A percentile compares a stretch with the other conserved stretches of the same genome.
Evolutionary conservation across 2,888 invertebrate species (phyloP).

Genomic region (Horisme vitalbata): DNA sequence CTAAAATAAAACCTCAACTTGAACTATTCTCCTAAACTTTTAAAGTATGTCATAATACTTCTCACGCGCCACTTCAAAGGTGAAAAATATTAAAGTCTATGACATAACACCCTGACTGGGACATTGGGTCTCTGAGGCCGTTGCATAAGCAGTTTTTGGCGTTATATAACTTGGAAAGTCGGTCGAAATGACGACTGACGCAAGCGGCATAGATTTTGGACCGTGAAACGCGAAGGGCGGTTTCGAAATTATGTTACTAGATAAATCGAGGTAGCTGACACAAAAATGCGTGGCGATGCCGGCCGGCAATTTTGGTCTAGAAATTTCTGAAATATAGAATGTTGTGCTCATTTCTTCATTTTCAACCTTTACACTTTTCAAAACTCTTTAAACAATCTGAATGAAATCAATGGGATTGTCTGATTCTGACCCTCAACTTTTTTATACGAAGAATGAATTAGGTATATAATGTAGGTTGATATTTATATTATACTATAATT

Average conservation of each 20-base stretch:
- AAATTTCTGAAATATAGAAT: no score
- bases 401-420: no score
- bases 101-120: constrained; percentile 69
- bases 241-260: constrained; percentile 31
- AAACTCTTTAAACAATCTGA: no score
- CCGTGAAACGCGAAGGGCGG: constrained; percentile 45
- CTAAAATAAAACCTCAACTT: constrained; percentile 9
- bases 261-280: no score
- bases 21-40: constrained; percentile 23
- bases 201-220: constrained; percentile 63
- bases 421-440: no score
- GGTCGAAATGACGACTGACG: constrained; percentile 64
- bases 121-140: constrained; percentile 74
- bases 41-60: constrained; percentile 52
- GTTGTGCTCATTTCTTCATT: no score
- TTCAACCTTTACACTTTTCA: no score
- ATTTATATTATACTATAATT: no score
- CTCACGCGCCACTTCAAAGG: constrained; percentile 67
- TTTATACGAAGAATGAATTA: no score
- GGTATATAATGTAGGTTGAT: no score
- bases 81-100: constrained; percentile 56
- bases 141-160: constrained; percentile 68
- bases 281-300: no score
- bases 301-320: no score
- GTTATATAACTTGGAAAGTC: constrained; percentile 75